These are phyloP conservation scores for Etheostoma perlongum DNA, from an alignment of 2,797 vertebrate species.

Conservation along the genomic window DNA sequence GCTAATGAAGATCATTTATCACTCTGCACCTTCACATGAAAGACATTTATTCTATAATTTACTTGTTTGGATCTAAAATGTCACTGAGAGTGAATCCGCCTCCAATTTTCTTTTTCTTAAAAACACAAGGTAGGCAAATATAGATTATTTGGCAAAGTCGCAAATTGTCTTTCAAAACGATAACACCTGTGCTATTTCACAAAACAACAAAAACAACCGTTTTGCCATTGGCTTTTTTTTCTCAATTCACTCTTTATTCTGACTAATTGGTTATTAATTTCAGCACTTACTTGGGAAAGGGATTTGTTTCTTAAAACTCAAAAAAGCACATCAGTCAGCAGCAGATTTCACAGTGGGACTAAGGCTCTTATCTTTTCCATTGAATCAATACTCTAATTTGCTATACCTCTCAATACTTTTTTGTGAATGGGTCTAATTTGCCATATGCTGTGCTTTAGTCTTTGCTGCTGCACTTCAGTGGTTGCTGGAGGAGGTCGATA, in stretches of 20 bases:
- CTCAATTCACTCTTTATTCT: too few relatives aligned
- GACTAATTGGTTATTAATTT: background rate
- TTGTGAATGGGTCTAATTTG: background rate
- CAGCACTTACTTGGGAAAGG: background rate
- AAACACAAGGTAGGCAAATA: too few relatives aligned
- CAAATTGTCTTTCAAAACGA: background rate
- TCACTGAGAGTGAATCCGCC: background rate
- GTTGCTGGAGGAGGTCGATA: background rate
- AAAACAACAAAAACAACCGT: background rate
- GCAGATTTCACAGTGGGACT: background rate
- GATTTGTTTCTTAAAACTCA: background rate
- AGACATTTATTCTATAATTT: background rate
- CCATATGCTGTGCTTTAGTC: background rate
- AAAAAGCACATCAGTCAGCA: background rate
- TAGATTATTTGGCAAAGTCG: background rate
- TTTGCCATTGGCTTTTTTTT: background rate
- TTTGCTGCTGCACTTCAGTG: background rate
- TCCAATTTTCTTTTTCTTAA: background rate
- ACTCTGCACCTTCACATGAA: background rate
- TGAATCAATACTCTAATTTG: conserved; percentile 3
- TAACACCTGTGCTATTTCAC: background rate
- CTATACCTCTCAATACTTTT: background rate
- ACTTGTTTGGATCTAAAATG: conserved; percentile 7
- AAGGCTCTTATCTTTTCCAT: background rate
- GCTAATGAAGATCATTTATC: background rate